Evolutionary conservation across 2,797 vertebrate species (phyloP).

Genomic region (Phrynocephalus guinanensis): DNA sequence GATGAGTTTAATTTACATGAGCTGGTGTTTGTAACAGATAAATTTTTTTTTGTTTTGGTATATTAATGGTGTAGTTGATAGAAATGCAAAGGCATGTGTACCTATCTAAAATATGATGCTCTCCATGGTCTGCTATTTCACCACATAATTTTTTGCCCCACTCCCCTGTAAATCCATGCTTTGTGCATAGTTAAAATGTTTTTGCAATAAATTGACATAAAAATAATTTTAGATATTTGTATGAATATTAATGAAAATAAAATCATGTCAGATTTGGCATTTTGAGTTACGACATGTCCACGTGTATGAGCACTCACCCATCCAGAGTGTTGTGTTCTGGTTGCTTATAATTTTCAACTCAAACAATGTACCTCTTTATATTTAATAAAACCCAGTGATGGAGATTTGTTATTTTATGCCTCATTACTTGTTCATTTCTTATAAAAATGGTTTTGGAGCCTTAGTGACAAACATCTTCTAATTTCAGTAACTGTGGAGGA

Average conservation of each 20-base stretch:
- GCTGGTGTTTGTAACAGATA: slow-evolving; percentile 76
- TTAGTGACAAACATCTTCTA: background rate
- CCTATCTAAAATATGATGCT: slow-evolving; percentile 49
- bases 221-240: slow-evolving; percentile 60
- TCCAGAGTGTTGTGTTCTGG: background rate
- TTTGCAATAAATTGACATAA: slow-evolving; percentile 57
- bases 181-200: slow-evolving; percentile 50
- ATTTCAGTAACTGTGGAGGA: slow-evolving; percentile 3
- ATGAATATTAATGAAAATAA: slow-evolving; percentile 62
- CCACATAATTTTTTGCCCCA: slow-evolving; percentile 52
- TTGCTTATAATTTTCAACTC: slow-evolving; percentile 23
- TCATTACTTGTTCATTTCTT: background rate
- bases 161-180: slow-evolving; percentile 28
- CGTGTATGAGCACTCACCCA: background rate
- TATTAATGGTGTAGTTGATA: slow-evolving; percentile 70
- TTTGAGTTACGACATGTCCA: background rate
- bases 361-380: background rate
- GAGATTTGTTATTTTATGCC: slow-evolving; percentile 17
- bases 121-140: slow-evolving; percentile 61
- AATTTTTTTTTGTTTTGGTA: slow-evolving; percentile 68
- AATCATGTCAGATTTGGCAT: slow-evolving; percentile 30
- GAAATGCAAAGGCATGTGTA: slow-evolving; percentile 62
- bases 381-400: slow-evolving; percentile 1
- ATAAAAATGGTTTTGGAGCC: background rate
- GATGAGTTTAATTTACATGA: slow-evolving; percentile 77